Conservation (phyloP, 2,797 vertebrate genomes). For the Gallinago nigripennis region DNA sequence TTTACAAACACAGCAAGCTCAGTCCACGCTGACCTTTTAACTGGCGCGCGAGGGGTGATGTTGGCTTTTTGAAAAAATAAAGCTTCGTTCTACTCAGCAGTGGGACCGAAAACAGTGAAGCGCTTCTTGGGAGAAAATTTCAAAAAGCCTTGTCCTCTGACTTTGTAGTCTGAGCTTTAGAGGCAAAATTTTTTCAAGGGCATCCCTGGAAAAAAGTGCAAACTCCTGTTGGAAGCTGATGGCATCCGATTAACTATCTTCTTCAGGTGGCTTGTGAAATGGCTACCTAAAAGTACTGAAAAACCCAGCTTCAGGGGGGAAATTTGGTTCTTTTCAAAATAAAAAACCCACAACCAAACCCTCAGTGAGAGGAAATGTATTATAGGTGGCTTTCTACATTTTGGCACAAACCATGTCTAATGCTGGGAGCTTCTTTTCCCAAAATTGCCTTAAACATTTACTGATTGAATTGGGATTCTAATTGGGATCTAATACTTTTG, state of each 20-base stretch:
- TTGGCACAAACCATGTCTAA: not conserved
- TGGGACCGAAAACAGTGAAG: not conserved
- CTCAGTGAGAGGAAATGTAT: not conserved
- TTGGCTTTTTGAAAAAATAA: not conserved
- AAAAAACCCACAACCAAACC: too few species aligned
- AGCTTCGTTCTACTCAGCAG: not conserved
- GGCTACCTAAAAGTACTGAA: not conserved
- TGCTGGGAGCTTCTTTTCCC: not conserved
- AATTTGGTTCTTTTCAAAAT: not conserved
- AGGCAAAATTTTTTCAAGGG: not conserved
- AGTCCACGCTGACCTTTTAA: conserved; percentile 16
- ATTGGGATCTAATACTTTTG: not conserved
- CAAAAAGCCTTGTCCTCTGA: not conserved
- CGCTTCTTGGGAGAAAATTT: not conserved
- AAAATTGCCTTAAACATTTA: not conserved
- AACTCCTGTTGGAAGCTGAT: not conserved
- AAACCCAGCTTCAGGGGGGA: not conserved
- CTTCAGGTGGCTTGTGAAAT: not conserved
- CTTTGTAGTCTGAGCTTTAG: not conserved
- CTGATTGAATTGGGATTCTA: not conserved
- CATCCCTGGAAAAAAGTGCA: not conserved
- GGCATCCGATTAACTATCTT: not conserved
- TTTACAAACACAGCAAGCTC: conserved; percentile 59
- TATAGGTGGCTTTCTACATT: not conserved
- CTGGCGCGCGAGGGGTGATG: not conserved